Evolutionary conservation across 2,888 invertebrate species (phyloP).

Genomic region (Eilema depressum): DNA sequence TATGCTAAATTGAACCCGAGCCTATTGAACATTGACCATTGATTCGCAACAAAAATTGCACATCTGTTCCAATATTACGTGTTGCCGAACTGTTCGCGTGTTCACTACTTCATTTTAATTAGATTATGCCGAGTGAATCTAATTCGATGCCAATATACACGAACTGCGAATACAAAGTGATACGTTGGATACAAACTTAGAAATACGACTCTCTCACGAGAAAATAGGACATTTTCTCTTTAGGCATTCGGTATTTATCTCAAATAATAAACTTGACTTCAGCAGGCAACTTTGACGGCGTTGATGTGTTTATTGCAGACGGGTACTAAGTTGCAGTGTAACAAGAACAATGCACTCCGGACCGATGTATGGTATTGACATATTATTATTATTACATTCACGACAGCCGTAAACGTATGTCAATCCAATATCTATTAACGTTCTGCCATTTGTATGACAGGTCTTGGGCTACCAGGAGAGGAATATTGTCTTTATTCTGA

Average conservation of each 20-base stretch:
- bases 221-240: constrained; percentile 14
- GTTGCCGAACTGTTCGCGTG: constrained; percentile 18
- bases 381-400: too few species aligned
- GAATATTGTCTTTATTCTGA: neutral
- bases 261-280: neutral
- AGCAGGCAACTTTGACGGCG: neutral
- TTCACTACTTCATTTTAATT: constrained; percentile 17
- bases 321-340: neutral
- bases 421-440: too few species aligned
- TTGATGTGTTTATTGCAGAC: neutral
- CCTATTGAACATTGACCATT: neutral
- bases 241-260: constrained; percentile 9
- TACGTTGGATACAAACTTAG: constrained; percentile 15
- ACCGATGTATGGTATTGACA: too few species aligned
- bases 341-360: neutral
- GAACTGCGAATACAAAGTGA: constrained; percentile 21
- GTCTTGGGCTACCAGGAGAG: neutral
- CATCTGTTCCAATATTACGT: constrained; percentile 1
- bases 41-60: neutral
- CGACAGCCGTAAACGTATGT: too few species aligned
- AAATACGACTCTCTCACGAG: constrained; percentile 17
- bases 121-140: constrained; percentile 22
- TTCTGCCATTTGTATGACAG: too few species aligned
- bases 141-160: constrained; percentile 17
- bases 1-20: neutral